Percentiles rank a stretch among this genome's conserved stretches.
These are phyloP conservation scores for Pocillopora grandis DNA, from an alignment of 92 coral and sea anemone species.

Conservation along the genomic window DNA sequence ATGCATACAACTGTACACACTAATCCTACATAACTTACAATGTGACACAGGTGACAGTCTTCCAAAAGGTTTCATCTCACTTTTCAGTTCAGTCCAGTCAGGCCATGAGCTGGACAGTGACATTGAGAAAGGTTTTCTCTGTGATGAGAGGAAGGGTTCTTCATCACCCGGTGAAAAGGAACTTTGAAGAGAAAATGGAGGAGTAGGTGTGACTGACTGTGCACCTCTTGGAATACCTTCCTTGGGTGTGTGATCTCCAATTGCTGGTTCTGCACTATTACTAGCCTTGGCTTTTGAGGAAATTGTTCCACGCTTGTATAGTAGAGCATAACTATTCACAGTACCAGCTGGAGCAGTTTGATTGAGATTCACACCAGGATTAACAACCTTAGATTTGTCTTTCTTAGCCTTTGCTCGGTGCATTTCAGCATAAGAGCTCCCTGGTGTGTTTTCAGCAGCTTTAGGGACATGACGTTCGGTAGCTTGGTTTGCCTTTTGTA, in stretches of 20 bases:
- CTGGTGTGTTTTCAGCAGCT: constrained; percentile 50
- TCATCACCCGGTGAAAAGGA: constrained; percentile 68
- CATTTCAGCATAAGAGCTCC: constrained; percentile 90
- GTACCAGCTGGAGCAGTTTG: constrained; percentile 28
- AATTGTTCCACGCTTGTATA: constrained; percentile 84
- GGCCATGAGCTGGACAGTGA: constrained; percentile 88
- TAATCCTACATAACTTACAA: constrained; percentile 43
- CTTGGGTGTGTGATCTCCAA: constrained; percentile 69
- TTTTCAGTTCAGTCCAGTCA: constrained; percentile 77
- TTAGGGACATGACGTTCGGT: constrained; percentile 49
- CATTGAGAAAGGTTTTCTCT: constrained; percentile 63
- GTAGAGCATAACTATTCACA: constrained; percentile 80
- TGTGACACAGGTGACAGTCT: constrained; percentile 85
- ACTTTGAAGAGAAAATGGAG: constrained; percentile 63
- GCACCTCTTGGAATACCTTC: constrained; percentile 63
- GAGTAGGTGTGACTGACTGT: constrained; percentile 82
- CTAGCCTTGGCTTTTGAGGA: constrained; percentile 75
- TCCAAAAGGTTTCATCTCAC: constrained; percentile 77
- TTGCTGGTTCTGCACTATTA: constrained; percentile 78
- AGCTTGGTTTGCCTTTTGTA: constrained; percentile 61
- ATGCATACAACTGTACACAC: too few species aligned
- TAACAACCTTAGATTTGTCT: constrained; percentile 66
- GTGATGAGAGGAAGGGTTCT: constrained; percentile 47
- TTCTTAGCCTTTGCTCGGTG: constrained; percentile 84
- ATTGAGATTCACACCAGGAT: constrained; percentile 16